Evolutionary conservation across 30 jellyfish, hydroid and myxozoan species (phyloP).

Genomic region (Chironex yamaguchii): DNA sequence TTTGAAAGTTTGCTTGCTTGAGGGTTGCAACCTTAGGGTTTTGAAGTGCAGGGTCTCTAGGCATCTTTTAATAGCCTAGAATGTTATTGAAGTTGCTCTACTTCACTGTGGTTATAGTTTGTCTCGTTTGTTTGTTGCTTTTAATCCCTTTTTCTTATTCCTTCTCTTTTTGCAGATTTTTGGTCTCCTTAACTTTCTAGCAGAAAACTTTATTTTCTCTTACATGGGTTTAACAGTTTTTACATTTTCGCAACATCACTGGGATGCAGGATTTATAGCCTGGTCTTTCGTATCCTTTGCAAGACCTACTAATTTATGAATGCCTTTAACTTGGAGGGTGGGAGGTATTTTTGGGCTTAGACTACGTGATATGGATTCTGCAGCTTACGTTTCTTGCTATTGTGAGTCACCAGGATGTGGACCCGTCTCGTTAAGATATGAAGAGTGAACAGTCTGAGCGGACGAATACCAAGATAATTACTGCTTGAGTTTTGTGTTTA

Average conservation of each 20-base stretch:
- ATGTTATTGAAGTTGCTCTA: too few species aligned
- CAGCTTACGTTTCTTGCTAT: too few species aligned
- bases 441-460: too few species aligned
- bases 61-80: not conserved
- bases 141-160: conserved; percentile 90
- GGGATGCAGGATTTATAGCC: conserved; percentile 98
- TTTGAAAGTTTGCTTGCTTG: too few species aligned
- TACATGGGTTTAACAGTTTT: conserved; percentile 97
- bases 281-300: conserved; percentile 94
- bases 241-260: conserved; percentile 93
- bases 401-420: too few species aligned
- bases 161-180: conserved; percentile 75
- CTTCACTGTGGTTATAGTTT: conserved; percentile 82
- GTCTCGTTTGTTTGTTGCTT: conserved; percentile 90
- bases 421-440: too few species aligned
- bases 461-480: too few species aligned
- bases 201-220: conserved; percentile 94
- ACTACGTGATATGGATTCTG: too few species aligned
- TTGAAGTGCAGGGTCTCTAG: not conserved
- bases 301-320: too few species aligned
- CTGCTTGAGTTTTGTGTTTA: too few species aligned
- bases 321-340: too few species aligned
- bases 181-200: conserved; percentile 92
- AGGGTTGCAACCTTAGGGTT: not conserved
- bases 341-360: too few species aligned